These are phyloP conservation scores for Acanthornis magna DNA, from an alignment of 2,797 vertebrate species.

Conservation along the genomic window DNA sequence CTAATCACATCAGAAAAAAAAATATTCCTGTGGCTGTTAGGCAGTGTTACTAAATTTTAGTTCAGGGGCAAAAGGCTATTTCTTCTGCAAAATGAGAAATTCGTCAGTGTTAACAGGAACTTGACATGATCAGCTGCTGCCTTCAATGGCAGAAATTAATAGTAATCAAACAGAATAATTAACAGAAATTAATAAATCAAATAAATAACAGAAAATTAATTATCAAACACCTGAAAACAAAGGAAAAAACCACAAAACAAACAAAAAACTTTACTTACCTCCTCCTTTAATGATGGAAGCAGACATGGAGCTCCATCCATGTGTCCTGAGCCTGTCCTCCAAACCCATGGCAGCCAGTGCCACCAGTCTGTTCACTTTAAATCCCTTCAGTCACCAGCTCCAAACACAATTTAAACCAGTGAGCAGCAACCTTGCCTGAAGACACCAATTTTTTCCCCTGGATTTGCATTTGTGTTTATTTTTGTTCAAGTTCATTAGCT, in stretches of 20 bases:
- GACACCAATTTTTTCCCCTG: not conserved
- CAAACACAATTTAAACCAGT: not conserved
- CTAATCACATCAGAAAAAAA: not conserved
- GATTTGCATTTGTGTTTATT: not conserved
- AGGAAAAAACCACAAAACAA: not conserved
- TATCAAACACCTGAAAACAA: not conserved
- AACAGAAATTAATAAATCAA: too few species aligned
- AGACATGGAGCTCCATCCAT: fast-evolving
- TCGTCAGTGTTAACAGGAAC: not conserved
- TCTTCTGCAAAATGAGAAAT: not conserved
- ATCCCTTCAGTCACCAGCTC: not conserved
- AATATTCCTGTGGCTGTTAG: not conserved
- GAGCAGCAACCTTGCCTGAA: not conserved
- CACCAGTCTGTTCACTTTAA: not conserved
- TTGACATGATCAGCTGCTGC: not conserved
- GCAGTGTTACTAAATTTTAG: not conserved
- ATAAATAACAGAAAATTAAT: too few species aligned
- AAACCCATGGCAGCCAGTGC: fast-evolving
- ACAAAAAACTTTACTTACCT: not conserved
- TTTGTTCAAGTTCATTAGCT: not conserved
- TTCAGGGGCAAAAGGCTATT: not conserved
- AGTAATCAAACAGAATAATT: too few species aligned
- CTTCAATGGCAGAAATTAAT: not conserved
- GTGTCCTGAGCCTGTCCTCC: not conserved
- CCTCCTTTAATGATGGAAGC: not conserved